These are phyloP conservation scores for Passer montanus DNA, from an alignment of 2,113 vertebrate species.

Conservation along the genomic window DNA sequence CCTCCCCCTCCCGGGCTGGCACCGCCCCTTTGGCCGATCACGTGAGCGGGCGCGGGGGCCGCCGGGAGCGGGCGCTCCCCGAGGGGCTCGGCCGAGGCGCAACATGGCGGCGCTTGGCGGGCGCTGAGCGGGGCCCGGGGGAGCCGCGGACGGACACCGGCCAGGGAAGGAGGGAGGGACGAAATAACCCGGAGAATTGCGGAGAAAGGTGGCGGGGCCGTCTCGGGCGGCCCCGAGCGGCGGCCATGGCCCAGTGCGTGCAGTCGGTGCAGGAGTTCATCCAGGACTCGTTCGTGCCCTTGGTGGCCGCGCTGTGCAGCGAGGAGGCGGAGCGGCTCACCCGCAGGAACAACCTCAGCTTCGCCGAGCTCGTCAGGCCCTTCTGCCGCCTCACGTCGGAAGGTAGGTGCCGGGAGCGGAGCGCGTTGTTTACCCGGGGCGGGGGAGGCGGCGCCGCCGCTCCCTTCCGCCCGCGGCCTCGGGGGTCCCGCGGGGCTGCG, in stretches of 20 bases:
- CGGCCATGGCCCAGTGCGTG: conserved; percentile 90
- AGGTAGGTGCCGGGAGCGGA: conserved; percentile 77
- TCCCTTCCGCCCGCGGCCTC: background rate
- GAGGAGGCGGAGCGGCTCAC: conserved; percentile 90
- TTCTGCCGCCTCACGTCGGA: conserved; percentile 96
- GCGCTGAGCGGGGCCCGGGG: background rate
- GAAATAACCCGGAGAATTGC: background rate
- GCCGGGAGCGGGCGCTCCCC: conserved; percentile 58
- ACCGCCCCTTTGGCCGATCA: conserved; percentile 10
- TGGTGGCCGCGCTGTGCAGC: conserved; percentile 94
- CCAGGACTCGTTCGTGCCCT: conserved; percentile 95
- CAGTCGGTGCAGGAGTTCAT: conserved; percentile 97
- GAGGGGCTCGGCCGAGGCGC: background rate
- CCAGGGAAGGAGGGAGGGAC: too few species aligned
- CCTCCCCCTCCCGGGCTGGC: background rate
- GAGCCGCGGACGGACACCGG: background rate
- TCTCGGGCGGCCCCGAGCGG: background rate
- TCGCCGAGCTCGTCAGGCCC: conserved; percentile 91
- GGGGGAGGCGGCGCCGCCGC: background rate
- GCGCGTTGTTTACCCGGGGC: conserved; percentile 12
- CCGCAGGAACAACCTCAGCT: conserved; percentile 91
- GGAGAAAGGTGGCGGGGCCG: conserved; percentile 42
- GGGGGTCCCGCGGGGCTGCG: background rate
- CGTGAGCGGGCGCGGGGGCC: conserved; percentile 66
- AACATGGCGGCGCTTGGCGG: background rate